Base-by-base conservation (phyloP, 1,140 invertebrate species). In the Campoletis sonorensis region DNA sequence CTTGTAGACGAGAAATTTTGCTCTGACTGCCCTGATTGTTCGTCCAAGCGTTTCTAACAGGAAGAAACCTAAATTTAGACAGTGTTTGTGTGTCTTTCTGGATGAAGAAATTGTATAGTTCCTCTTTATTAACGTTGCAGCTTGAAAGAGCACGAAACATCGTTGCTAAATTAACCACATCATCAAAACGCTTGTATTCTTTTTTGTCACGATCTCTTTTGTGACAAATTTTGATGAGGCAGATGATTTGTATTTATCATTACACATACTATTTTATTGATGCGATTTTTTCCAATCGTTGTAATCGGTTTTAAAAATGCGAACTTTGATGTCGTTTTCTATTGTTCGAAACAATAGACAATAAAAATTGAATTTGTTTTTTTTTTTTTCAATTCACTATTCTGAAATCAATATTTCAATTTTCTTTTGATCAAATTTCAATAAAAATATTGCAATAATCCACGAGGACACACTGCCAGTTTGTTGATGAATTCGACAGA, bases 21-120 rank as follows among this genome's bases (percentile, higher is more conserved):
- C 13, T 70, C 26, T 30, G 67, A 33, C 30, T 70, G 67, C 16
- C 67, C 67, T 70, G 67, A 70, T 70, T 70, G 67, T 70, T 70
- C 67, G 30, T 4, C 67, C 15, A 33, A 33, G 67, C 26, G 67
- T 70, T 33, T 33, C 27, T 70, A 70, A 70, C 67, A 30, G 67
- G 26, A 70, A 18, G 15, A 18, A 33, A n/a, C n/a, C 67, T 70
- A 33, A 33, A 70, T 70, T 70, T 70, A 33, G 30, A 70, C 11
- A 33, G 15, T 70, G 10, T 70, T 70, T 30, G 37, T 33, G 27
- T 33, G 30, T 16, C 30, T 64, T 5, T 33, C 3, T 33, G 67
- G 13, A 27, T 27, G 67, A 70, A 30, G 23, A 23, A 64, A 23
- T 13, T 23, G 61, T 26, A 54, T n/a, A 64, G 61, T 27, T 64